These are phyloP conservation scores for Tetropium fuscum DNA, from an alignment of 2,888 invertebrate species.

Conservation along the genomic window DNA sequence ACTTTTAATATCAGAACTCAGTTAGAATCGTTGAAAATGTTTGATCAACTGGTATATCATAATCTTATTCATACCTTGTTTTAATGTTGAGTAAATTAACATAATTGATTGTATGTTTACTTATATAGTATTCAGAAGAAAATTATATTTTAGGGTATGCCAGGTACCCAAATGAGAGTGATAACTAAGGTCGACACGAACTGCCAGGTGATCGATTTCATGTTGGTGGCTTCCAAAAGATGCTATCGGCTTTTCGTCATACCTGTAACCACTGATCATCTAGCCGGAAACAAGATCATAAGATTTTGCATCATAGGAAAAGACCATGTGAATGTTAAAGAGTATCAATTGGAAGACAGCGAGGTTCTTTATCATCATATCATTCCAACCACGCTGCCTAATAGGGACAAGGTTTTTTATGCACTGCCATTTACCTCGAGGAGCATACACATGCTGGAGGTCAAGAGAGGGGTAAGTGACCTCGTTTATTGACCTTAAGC, in stretches of 20 bases:
- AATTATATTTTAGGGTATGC: slow-evolving; percentile 54
- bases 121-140: too few relatives aligned
- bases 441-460: slow-evolving; percentile 55
- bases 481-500: too few relatives aligned
- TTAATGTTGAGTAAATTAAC: too few relatives aligned
- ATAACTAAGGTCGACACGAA: slow-evolving; percentile 51
- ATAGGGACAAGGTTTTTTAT: slow-evolving; percentile 58
- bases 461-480: slow-evolving; percentile 57
- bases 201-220: slow-evolving; percentile 58
- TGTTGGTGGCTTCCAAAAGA: slow-evolving; percentile 57
- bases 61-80: too few relatives aligned
- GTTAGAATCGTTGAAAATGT: too few relatives aligned
- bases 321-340: slow-evolving; percentile 51
- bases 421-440: slow-evolving; percentile 54
- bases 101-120: too few relatives aligned
- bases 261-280: slow-evolving; percentile 55
- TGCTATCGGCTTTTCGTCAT: slow-evolving; percentile 60
- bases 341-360: slow-evolving; percentile 52
- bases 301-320: slow-evolving; percentile 58
- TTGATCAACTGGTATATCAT: too few relatives aligned
- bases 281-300: slow-evolving; percentile 58
- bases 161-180: slow-evolving; percentile 60
- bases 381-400: slow-evolving; percentile 45
- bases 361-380: slow-evolving; percentile 48
- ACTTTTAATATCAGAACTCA: too few relatives aligned